Conservation (phyloP, 2,888 invertebrate genomes). For the Acanthosoma haemorrhoidale region DNA sequence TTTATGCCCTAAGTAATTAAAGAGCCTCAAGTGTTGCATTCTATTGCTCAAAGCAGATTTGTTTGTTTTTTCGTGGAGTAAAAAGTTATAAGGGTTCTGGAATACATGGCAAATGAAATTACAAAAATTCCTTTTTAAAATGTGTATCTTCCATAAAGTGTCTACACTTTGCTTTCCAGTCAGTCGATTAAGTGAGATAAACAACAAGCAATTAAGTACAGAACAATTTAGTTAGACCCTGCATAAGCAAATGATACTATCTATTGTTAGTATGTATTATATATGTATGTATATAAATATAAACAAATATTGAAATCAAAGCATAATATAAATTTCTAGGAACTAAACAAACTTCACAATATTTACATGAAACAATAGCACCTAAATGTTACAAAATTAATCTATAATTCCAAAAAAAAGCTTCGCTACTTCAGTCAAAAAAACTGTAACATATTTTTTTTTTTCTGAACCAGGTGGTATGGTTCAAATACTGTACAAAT, state of each 20-base stretch:
- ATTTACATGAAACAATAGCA: neutral
- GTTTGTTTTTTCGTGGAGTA: too few species aligned
- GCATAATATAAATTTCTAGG: constrained; percentile 3
- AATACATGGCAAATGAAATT: too few species aligned
- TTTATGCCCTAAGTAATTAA: too few species aligned
- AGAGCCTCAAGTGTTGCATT: too few species aligned
- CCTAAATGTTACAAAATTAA: neutral
- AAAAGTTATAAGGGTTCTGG: too few species aligned
- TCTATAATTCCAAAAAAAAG: too few species aligned
- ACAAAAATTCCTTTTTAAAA: too few species aligned
- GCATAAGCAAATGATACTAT: neutral
- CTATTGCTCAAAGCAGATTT: too few species aligned
- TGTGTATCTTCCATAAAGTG: neutral
- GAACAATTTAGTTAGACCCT: neutral
- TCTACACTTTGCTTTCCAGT: neutral
- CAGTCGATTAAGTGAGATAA: neutral
- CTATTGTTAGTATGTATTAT: neutral
- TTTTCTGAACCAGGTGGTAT: neutral
- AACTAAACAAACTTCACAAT: neutral
- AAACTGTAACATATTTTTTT: neutral
- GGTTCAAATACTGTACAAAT: constrained; percentile 12
- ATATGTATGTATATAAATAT: too few species aligned
- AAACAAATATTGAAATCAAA: neutral
- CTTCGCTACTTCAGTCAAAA: neutral
- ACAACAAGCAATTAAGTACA: neutral